These are phyloP conservation scores for Chrysoperla carnea DNA, from an alignment of 1,140 invertebrate species.

Conservation along the genomic window DNA sequence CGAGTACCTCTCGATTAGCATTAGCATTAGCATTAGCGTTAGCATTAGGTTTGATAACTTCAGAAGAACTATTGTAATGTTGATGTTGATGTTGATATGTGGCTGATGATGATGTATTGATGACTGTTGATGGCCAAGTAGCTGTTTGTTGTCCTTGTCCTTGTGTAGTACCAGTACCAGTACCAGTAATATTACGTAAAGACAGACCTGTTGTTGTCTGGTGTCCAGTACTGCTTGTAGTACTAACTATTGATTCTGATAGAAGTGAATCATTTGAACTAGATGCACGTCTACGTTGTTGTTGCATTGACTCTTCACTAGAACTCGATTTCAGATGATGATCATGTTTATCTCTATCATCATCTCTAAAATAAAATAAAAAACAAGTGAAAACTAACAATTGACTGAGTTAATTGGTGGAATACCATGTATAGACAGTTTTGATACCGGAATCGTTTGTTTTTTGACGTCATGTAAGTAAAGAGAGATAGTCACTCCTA, in stretches of 20 bases:
- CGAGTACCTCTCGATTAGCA: conserved; percentile 21
- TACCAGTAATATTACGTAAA: conserved; percentile 7
- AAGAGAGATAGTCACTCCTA: too few relatives aligned
- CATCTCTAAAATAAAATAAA: conserved; percentile 29
- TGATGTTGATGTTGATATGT: conserved; percentile 8
- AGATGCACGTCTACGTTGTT: conserved; percentile 34
- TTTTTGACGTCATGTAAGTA: too few relatives aligned
- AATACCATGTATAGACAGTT: too few relatives aligned
- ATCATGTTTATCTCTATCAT: conserved; percentile 37
- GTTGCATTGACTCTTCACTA: conserved; percentile 41
- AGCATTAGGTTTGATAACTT: background rate
- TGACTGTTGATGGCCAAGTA: conserved; percentile 5
- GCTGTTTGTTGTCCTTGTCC: too few relatives aligned
- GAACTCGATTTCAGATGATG: conserved; percentile 32
- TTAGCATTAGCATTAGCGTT: too few relatives aligned
- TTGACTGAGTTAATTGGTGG: too few relatives aligned
- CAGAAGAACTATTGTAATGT: background rate
- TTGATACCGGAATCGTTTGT: too few relatives aligned
- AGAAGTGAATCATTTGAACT: conserved; percentile 39
- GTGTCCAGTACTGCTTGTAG: background rate
- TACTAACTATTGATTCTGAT: conserved; percentile 13
- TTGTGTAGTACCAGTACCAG: too few relatives aligned
- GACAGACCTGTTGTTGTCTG: conserved; percentile 6
- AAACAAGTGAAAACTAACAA: too few relatives aligned
- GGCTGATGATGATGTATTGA: conserved; percentile 10